Percentiles rank a stretch among this genome's conserved stretches.
Conservation (phyloP, 30 jellyfish, hydroid and myxozoan species). For the Chironex yamaguchii region DNA sequence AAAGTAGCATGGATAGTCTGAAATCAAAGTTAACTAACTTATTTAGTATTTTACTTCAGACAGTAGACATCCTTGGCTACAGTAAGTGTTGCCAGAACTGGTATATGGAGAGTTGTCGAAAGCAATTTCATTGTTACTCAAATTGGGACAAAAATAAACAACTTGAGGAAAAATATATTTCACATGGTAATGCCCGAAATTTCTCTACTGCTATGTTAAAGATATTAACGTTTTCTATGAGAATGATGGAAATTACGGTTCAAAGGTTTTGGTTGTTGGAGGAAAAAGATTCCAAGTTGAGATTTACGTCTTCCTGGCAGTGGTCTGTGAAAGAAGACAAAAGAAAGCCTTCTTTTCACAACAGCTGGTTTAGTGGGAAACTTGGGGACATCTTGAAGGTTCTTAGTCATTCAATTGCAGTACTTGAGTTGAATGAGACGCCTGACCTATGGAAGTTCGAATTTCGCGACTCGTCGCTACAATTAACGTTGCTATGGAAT, state of each 20-base stretch:
- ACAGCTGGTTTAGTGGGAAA: not conserved
- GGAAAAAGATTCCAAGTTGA: not conserved
- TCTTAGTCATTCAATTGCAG: not conserved
- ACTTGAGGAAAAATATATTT: not conserved
- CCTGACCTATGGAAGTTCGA: not conserved
- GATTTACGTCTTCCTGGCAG: not conserved
- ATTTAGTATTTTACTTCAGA: not conserved
- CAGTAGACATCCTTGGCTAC: not conserved
- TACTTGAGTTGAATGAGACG: not conserved
- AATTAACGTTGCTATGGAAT: not conserved
- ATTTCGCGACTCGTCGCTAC: not conserved
- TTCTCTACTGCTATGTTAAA: not conserved
- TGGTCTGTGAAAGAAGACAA: not conserved
- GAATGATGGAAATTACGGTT: not conserved
- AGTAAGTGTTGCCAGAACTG: not conserved
- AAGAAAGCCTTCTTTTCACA: not conserved
- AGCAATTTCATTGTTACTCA: not conserved
- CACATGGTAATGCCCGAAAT: not conserved
- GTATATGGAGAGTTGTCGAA: not conserved
- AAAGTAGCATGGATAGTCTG: not conserved
- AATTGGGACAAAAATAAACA: not conserved
- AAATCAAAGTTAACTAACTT: not conserved
- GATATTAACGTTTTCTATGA: not conserved
- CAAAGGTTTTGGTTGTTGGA: not conserved
- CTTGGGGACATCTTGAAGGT: not conserved